Evolutionary conservation across 2,113 vertebrate species (phyloP).

Genomic region (Ploceus nigricollis): DNA sequence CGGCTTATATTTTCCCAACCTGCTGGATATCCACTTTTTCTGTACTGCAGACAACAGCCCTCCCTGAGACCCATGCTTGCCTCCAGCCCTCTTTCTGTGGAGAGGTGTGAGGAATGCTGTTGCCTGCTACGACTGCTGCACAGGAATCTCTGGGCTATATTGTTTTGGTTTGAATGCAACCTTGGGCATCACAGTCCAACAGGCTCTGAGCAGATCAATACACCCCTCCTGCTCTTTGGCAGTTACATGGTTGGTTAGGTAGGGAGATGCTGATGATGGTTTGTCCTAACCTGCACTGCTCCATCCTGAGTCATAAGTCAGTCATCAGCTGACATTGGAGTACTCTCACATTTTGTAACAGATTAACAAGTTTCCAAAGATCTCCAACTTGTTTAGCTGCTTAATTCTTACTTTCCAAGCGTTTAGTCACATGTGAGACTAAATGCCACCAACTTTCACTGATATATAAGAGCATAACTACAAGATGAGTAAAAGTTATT

Average conservation of each 20-base stretch:
- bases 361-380: not conserved
- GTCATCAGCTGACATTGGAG: not conserved
- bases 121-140: fast-evolving
- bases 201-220: fast-evolving
- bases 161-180: not conserved
- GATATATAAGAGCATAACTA: not conserved
- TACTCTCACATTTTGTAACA: not conserved
- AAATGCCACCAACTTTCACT: not conserved
- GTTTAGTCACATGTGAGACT: not conserved
- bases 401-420: not conserved
- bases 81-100: not conserved
- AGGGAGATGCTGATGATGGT: not conserved
- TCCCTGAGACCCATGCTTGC: not conserved
- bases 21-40: not conserved
- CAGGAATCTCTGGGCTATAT: not conserved
- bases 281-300: not conserved
- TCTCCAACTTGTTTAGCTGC: not conserved
- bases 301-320: not conserved
- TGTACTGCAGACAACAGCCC: not conserved
- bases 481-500: not conserved
- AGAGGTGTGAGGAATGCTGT: not conserved
- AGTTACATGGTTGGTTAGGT: fast-evolving
- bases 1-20: fast-evolving
- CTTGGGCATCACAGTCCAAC: fast-evolving
- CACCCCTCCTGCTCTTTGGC: not conserved